These are phyloP conservation scores for Calameuta filiformis DNA, from an alignment of 2,888 invertebrate genomes.

Conservation along the genomic window DNA sequence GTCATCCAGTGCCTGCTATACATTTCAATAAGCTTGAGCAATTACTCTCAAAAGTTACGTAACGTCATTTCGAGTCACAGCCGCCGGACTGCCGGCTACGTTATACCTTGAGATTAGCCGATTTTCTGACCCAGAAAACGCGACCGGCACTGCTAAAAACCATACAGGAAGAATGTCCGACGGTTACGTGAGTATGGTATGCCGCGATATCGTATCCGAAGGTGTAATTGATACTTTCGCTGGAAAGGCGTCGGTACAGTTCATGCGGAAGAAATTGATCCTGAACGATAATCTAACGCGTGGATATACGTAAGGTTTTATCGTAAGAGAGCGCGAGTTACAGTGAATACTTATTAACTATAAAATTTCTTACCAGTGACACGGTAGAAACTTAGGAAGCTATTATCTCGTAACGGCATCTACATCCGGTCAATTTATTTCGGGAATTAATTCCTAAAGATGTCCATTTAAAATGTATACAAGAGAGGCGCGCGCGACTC, in stretches of 20 bases:
- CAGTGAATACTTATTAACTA: conserved; percentile 21
- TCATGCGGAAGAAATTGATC: neutral
- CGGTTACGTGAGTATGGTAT: neutral
- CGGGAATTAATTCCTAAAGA: conserved; percentile 28
- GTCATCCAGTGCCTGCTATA: conserved; percentile 43
- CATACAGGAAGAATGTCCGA: neutral
- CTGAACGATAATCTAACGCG: neutral
- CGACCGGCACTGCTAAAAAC: neutral
- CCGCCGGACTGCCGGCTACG: neutral
- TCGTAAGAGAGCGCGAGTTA: neutral
- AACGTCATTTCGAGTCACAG: conserved; percentile 20
- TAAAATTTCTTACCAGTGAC: neutral
- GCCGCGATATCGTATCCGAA: neutral
- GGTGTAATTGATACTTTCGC: neutral
- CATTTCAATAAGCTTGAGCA: conserved; percentile 49
- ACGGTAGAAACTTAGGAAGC: neutral
- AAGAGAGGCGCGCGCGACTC: conserved; percentile 17
- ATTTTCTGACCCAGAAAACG: neutral
- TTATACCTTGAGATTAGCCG: neutral
- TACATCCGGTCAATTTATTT: conserved; percentile 36
- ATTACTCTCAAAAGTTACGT: conserved; percentile 36
- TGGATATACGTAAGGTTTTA: neutral
- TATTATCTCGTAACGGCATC: conserved; percentile 20
- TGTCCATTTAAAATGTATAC: conserved; percentile 28
- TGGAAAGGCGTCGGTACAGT: neutral